phyloP scores from a whole-genome alignment of 30 jellyfish, hydroid and myxozoan species.

The Pseudorhiza aurosa region DNA sequence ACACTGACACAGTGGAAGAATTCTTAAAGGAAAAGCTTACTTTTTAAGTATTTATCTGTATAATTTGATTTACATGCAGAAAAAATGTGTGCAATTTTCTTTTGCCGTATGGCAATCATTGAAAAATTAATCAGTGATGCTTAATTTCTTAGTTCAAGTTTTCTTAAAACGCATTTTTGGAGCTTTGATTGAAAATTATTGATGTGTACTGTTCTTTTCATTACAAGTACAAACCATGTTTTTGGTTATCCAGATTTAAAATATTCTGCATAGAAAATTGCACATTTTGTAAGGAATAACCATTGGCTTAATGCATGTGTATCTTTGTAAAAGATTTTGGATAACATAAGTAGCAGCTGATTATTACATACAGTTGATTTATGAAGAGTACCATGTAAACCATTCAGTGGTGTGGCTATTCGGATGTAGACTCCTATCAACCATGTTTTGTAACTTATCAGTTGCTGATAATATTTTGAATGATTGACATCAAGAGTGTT shows the following conservation, averaged over 20 bases:
- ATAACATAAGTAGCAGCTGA: neutral
- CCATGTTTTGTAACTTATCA: neutral
- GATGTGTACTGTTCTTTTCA: neutral
- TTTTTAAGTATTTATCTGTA: constrained; percentile 25
- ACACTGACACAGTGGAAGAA: constrained; percentile 93
- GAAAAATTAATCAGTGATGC: no score
- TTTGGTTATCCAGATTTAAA: neutral
- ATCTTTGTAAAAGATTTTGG: no score
- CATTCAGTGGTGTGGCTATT: constrained; percentile 30
- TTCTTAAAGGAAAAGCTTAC: constrained; percentile 80
- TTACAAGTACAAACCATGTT: neutral
- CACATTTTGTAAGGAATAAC: no score
- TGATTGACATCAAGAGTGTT: no score
- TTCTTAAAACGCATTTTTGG: no score
- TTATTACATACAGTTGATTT: neutral
- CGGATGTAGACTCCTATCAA: constrained; percentile 1
- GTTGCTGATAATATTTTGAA: no score
- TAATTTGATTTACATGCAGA: no score
- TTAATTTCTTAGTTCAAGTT: no score
- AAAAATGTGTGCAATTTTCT: no score
- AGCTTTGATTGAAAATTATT: neutral
- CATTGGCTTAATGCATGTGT: no score
- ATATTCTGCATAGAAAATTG: no score
- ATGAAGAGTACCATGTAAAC: constrained; percentile 28
- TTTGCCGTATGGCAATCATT: no score